Evolutionary conservation across 1,140 invertebrate species (phyloP), one percentile per base, ranked within the genome.

Genomic region (Ips typographus): DNA sequence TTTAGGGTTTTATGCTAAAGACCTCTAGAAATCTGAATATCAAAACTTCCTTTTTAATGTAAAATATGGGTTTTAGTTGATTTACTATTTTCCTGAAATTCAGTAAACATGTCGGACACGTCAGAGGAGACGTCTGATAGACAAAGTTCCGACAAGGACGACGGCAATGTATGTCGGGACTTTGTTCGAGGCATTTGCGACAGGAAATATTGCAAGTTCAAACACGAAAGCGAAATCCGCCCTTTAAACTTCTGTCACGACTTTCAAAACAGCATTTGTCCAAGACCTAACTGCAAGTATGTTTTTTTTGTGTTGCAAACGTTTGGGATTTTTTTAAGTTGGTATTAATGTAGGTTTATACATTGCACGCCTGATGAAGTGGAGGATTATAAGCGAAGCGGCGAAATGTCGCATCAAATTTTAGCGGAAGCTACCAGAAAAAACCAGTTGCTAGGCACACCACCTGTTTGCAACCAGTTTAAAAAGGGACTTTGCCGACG

Each of bases 301-400:
- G 3, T 52, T 63, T 51, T 40, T 56, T 56, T 56, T 37, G 22
- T 36, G 37, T 36, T 55, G 4, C 4, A 55, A 38, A 55, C 5
- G 6, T 55, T 55, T 55, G 43, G 43, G 8, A 22, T 22, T 22
- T 22, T 22, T 22, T 0, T 22, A 22, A 22, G 22, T 22, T 22
- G 22, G 22, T 42, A 42, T 42, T 59, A 4, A 67, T 70, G 44
- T 56, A 79, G 89, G 74, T 94, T 94, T 78, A 83, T 94, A 40
- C 92, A 94, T 77, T 91, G 91, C 75, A 87, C 89, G 0, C 81
- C 88, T 42, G 89, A 89, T 72, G 91, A 94, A 74, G 91, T 92
- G 77, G 77, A 92, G 57, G 86, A 89, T 76, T 94, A 90, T 77
- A 85, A 88, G 61, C 80, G 82, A 3, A 89, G 85, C 2, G 90